A percentile compares a stretch with the other conserved stretches of the same genome.
Evolutionary conservation across 2,113 vertebrate species (phyloP).

Genomic region (Myotis yumanensis): DNA sequence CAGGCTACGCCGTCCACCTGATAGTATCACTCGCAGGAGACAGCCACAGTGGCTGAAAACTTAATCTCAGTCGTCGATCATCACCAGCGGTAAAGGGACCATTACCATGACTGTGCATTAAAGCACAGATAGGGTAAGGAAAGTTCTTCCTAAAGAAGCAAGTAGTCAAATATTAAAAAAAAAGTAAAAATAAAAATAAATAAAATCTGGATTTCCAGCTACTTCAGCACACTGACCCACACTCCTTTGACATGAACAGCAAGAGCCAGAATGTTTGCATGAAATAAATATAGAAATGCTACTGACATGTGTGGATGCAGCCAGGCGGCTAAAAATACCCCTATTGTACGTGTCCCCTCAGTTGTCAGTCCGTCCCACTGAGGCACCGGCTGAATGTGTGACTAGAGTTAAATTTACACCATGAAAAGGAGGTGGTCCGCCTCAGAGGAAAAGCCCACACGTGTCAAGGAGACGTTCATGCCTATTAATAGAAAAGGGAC

Average conservation of each 20-base stretch:
- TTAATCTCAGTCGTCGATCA: background rate
- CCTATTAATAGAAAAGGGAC: background rate
- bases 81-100: background rate
- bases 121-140: accelerated
- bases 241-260: constrained; percentile 11
- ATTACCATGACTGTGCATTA: background rate
- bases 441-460: background rate
- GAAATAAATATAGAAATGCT: constrained; percentile 29
- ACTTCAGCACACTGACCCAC: background rate
- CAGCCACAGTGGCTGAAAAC: background rate
- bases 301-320: constrained; percentile 22
- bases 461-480: background rate
- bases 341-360: background rate
- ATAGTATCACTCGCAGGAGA: background rate
- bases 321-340: background rate
- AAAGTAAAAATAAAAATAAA: background rate
- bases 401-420: constrained; percentile 22
- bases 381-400: background rate
- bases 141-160: background rate
- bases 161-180: background rate
- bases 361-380: constrained; percentile 6
- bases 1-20: background rate
- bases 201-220: background rate
- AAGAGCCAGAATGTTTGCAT: background rate
- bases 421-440: constrained; percentile 16